Conservation (phyloP, 2,888 invertebrate genomes). For the Drosophila pseudotalamancana region DNA sequence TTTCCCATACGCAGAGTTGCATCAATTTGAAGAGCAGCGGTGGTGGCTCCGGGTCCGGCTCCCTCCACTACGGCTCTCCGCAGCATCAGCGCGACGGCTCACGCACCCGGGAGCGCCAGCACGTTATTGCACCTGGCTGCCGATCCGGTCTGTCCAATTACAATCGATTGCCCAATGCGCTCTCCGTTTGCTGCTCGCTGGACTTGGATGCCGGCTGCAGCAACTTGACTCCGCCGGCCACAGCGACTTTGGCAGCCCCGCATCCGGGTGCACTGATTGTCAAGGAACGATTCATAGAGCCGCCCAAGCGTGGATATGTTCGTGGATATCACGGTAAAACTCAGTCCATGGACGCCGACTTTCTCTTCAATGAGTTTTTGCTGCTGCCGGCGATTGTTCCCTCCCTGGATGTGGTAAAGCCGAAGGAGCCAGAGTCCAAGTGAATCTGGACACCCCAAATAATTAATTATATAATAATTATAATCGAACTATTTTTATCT, state of each 20-base stretch:
- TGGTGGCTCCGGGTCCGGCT: slow-evolving; percentile 5
- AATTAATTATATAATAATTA: no score
- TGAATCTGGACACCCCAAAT: slow-evolving; percentile 6
- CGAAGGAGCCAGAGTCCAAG: slow-evolving; percentile 2
- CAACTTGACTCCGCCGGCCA: background rate
- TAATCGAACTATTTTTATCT: slow-evolving; percentile 2
- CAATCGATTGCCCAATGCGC: slow-evolving; percentile 28
- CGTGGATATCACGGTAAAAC: slow-evolving; percentile 84
- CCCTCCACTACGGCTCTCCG: slow-evolving; percentile 48
- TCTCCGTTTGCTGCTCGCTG: slow-evolving; percentile 51
- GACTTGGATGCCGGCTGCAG: slow-evolving; percentile 13
- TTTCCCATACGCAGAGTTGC: slow-evolving; percentile 80
- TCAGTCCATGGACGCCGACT: slow-evolving; percentile 82
- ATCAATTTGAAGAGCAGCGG: slow-evolving; percentile 75
- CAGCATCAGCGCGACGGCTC: slow-evolving; percentile 52
- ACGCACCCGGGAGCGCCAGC: background rate
- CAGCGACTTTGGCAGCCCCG: slow-evolving; percentile 28
- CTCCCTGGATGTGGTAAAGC: slow-evolving; percentile 11
- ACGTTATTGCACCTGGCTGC: background rate
- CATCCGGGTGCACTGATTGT: slow-evolving; percentile 84
- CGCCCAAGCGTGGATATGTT: slow-evolving; percentile 84
- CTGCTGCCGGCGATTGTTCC: slow-evolving; percentile 73
- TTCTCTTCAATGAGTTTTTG: slow-evolving; percentile 81
- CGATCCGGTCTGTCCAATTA: slow-evolving; percentile 6
- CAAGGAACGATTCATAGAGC: slow-evolving; percentile 85